Evolutionary conservation across 1,140 invertebrate genomes (phyloP).

Genomic region (Drosophila sp.): DNA sequence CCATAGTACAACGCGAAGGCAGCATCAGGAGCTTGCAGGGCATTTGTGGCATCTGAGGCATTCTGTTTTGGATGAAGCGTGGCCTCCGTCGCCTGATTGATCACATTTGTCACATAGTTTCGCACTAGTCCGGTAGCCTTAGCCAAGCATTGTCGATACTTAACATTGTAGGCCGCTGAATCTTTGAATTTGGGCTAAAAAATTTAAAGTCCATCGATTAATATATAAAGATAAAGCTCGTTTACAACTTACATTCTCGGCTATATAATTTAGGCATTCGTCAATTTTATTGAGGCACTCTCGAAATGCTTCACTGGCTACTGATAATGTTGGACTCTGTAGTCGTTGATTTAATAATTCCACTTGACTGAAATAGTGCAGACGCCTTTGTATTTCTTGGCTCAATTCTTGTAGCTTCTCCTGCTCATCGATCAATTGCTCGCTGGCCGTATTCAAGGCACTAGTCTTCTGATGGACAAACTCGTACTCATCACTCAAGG

Average conservation of each 20-base stretch:
- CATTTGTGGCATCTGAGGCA: constrained; percentile 39
- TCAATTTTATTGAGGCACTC: constrained; percentile 93
- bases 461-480: constrained; percentile 95
- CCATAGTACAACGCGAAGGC: constrained; percentile 96
- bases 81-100: constrained; percentile 91
- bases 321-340: constrained; percentile 90
- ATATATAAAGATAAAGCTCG: background rate
- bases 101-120: constrained; percentile 88
- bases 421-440: constrained; percentile 94
- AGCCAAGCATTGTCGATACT: constrained; percentile 91
- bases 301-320: constrained; percentile 92
- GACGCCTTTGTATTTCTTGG: constrained; percentile 90
- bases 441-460: constrained; percentile 94
- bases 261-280: constrained; percentile 93
- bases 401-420: constrained; percentile 90
- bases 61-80: constrained; percentile 84
- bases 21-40: constrained; percentile 85
- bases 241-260: constrained; percentile 88
- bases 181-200: constrained; percentile 89
- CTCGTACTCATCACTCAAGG: constrained; percentile 90
- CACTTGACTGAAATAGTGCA: constrained; percentile 94
- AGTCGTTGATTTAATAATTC: constrained; percentile 91
- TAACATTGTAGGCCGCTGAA: constrained; percentile 87
- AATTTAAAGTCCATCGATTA: background rate
- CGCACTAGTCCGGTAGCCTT: constrained; percentile 91